These are phyloP conservation scores for Drosophila lacertosa DNA, from an alignment of 1,140 invertebrate species.

Conservation along the genomic window DNA sequence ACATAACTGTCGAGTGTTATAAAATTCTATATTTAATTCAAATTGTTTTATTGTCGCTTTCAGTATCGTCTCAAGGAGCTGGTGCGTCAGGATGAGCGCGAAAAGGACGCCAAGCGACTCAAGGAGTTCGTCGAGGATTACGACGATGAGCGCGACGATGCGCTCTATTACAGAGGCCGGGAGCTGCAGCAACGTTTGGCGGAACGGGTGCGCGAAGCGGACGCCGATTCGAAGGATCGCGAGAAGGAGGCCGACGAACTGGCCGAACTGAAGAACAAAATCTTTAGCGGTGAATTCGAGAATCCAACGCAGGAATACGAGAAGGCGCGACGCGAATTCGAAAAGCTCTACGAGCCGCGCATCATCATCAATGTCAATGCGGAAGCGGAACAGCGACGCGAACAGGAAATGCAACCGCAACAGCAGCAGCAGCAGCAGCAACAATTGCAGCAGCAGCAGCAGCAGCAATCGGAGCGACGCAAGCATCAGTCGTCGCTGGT, in stretches of 20 bases:
- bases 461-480: constrained; percentile 10
- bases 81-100: constrained; percentile 92
- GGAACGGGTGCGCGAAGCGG: constrained; percentile 96
- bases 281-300: constrained; percentile 89
- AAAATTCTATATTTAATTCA: too few species aligned
- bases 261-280: constrained; percentile 93
- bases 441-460: constrained; percentile 8
- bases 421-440: background rate
- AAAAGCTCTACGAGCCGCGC: constrained; percentile 93
- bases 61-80: constrained; percentile 92
- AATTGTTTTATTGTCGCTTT: background rate
- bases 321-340: constrained; percentile 89
- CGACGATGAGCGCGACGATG: constrained; percentile 98
- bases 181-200: constrained; percentile 94
- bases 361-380: constrained; percentile 88
- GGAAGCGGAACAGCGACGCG: constrained; percentile 37
- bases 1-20: too few species aligned
- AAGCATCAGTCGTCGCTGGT: constrained; percentile 31
- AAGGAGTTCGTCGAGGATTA: constrained; percentile 99
- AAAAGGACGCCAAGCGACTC: constrained; percentile 95
- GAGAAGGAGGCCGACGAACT: constrained; percentile 96
- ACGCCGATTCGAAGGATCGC: constrained; percentile 94
- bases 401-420: constrained; percentile 4
- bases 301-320: constrained; percentile 94
- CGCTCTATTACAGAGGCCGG: constrained; percentile 97